A percentile compares a stretch with the other conserved stretches of the same genome.
phyloP scores from a whole-genome alignment of 1,140 invertebrate species.

The roundworm (Caenorhabditis elegans) region WBcel235 BX284604.4:11653001-11653500 shows the following conservation, averaged over 20 bases:
- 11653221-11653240: background rate
- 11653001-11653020: constrained; percentile 60
- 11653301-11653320: constrained; percentile 47
- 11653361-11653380: constrained; percentile 9
- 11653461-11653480: too few relatives aligned
- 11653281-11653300: constrained; percentile 53
- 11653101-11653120: constrained; percentile 46
- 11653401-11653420: constrained; percentile 6
- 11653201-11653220: background rate
- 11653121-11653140: constrained; percentile 42
- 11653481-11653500: too few relatives aligned
- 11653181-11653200: constrained; percentile 46
- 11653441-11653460: too few relatives aligned
- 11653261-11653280: constrained; percentile 52
- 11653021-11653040: background rate
- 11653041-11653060: background rate
- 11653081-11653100: constrained; percentile 51
- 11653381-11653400: background rate
- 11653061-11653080: constrained; percentile 50
- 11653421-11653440: too few relatives aligned
- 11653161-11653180: constrained; percentile 50
- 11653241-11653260: constrained; percentile 48
- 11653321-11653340: background rate
- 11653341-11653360: constrained; percentile 23
- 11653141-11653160: constrained; percentile 48